Percentiles rank a stretch among this genome's conserved stretches.
Evolutionary conservation across 2,888 invertebrate genomes (phyloP).

Genomic region (Ophioninae sp.): DNA sequence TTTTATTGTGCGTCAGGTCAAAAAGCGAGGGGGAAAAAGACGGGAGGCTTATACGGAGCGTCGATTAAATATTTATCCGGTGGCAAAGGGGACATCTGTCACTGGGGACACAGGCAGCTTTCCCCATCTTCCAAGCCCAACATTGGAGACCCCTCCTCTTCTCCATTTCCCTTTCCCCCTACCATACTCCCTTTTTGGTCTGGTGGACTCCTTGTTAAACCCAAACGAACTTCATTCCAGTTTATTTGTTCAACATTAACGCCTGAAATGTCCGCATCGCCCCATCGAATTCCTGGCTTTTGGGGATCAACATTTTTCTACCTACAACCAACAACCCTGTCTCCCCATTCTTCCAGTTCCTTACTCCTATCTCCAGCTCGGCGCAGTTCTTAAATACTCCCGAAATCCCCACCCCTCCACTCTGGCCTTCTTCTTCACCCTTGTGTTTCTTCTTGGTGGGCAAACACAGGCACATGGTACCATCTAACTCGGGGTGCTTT

Average conservation of each 20-base stretch:
- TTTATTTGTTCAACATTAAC: conserved; percentile 80
- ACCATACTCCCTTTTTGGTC: conserved; percentile 76
- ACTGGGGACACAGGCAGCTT: conserved; percentile 41
- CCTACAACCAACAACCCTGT: not conserved
- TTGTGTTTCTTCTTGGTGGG: conserved; percentile 28
- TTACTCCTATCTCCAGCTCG: not conserved
- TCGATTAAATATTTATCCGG: conserved; percentile 80
- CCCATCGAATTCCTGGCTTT: conserved; percentile 51
- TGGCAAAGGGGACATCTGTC: conserved; percentile 78
- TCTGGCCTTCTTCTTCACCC: not conserved
- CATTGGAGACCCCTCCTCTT: conserved; percentile 3
- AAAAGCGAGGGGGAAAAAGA: conserved; percentile 17
- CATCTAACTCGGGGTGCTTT: conserved; percentile 66
- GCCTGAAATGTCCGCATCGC: conserved; percentile 62
- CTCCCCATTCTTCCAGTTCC: not conserved
- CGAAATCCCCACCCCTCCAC: not conserved
- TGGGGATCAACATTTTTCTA: conserved; percentile 40
- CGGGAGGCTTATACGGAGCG: conserved; percentile 65
- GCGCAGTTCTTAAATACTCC: conserved; percentile 17
- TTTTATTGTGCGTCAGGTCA: conserved; percentile 41
- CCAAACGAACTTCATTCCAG: conserved; percentile 70
- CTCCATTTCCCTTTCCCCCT: conserved; percentile 36
- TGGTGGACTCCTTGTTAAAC: not conserved
- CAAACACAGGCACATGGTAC: conserved; percentile 73
- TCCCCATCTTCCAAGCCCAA: conserved; percentile 22